Evolutionary conservation across 2,888 invertebrate species (phyloP), one percentile per base, ranked within the genome.

Genomic region (Melanargia galathea): DNA sequence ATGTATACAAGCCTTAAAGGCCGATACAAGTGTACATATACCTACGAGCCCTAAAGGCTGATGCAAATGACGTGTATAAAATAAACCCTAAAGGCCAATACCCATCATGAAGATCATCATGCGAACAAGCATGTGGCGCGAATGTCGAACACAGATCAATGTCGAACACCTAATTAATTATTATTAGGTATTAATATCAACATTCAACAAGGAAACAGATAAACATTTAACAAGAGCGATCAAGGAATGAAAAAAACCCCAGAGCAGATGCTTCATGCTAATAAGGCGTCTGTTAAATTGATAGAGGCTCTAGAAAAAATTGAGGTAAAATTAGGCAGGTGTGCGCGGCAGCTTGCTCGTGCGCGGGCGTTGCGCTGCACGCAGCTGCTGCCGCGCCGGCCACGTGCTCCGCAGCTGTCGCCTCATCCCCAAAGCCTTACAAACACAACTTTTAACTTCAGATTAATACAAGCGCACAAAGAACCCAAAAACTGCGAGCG

Each of bases 371-470:
- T 77, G 68, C 71, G 71, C 89, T 89, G 86, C 90, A 68, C 71
- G 71, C 89, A 90, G 86, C 90, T 90, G 90, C 81, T 75, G 65
- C 65, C 70, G n/a, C n/a, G n/a, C n/a, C n/a, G n/a, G n/a, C 81
- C 90, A 90, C 91, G 90, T 90, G 90, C 90, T 83, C 57, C 63
- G 73, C 90, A 90, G 86, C 90, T 90, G 90, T 80, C 83, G 73
- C 75, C 72, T 74, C 80, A 77, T 80, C 82, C 83, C 81, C 59
- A 64, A 73, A 70, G 52, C 52, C 60, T 60, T 60, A 22, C n/a
- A 30, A 54, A 38, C 69, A 63, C 64, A 64, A 66, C 64, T 66
- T 60, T 20, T 63, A 64, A 66, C 64, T 66, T 60, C 13, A 13
- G 8, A 45, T 30, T 26, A 43, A 57, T 45, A 30, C 30, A 48